Conservation (phyloP, 2,113 vertebrate species). For the Erythrolamprus reginae region DNA sequence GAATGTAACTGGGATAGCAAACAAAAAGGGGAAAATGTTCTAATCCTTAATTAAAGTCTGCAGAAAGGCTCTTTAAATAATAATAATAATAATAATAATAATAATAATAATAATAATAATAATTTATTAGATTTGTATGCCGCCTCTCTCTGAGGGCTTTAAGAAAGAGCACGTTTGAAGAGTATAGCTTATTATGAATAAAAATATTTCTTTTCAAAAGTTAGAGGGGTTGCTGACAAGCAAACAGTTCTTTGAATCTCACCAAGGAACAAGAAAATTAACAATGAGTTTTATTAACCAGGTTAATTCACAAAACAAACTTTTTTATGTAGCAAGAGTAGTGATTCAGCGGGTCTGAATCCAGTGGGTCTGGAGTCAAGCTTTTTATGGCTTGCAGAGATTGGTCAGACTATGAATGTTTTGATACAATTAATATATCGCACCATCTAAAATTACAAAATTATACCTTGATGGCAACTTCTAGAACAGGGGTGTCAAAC, state of each 20-base stretch:
- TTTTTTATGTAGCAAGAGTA: background rate
- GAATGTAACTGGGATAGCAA: background rate
- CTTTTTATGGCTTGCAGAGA: background rate
- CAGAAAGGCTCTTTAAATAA: background rate
- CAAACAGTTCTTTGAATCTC: background rate
- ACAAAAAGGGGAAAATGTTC: background rate
- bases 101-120: too few species aligned
- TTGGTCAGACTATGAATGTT: background rate
- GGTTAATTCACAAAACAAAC: background rate
- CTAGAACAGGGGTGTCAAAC: too few species aligned
- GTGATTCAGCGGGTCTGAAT: background rate
- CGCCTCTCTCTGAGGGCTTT: too few species aligned
- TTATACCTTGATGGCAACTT: background rate
- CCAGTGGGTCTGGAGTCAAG: background rate
- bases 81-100: too few species aligned
- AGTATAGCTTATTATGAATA: background rate
- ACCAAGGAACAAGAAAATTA: background rate
- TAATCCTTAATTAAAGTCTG: background rate
- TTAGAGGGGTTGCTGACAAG: background rate
- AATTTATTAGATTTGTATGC: too few species aligned
- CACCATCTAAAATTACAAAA: background rate
- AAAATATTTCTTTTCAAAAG: background rate
- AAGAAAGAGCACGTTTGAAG: background rate
- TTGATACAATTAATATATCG: background rate
- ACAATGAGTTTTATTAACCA: background rate